A percentile compares a stretch with the other conserved stretches of the same genome.
phyloP scores from a whole-genome alignment of 2,888 invertebrate genomes.

The Ametastegia equiseti region DNA sequence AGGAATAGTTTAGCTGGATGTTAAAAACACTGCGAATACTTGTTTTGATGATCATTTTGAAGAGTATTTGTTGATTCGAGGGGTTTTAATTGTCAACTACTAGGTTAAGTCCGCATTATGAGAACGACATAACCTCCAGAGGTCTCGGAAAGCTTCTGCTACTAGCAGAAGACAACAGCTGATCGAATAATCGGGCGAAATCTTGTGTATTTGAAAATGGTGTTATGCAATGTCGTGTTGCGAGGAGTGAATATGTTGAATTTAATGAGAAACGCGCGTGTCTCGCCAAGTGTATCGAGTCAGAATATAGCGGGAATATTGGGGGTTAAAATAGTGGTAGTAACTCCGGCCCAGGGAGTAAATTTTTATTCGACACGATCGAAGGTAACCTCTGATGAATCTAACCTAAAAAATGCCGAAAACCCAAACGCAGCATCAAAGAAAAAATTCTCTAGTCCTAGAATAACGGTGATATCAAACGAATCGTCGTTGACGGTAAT shows the following conservation, averaged over 20 bases:
- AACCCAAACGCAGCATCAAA: not conserved
- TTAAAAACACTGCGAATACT: slow-evolving; percentile 5
- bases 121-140: slow-evolving; percentile 9
- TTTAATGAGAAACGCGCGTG: not conserved
- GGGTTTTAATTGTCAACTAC: not conserved
- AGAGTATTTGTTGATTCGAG: not conserved
- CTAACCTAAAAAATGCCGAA: not conserved
- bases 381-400: not conserved
- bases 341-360: not conserved
- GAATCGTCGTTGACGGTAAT: slow-evolving; percentile 80
- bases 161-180: not conserved
- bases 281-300: not conserved
- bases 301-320: not conserved
- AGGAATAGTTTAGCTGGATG: not conserved
- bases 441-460: too few species aligned
- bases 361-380: not conserved
- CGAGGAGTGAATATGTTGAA: slow-evolving; percentile 17
- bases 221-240: not conserved
- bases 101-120: not conserved
- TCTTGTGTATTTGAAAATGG: slow-evolving; percentile 4
- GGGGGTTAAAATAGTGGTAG: not conserved
- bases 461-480: slow-evolving; percentile 82
- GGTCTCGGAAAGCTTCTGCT: not conserved
- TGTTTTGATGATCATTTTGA: slow-evolving; percentile 4
- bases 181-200: not conserved